These are phyloP conservation scores for Hybognathus amarus DNA, from an alignment of 2,797 vertebrate genomes.

Conservation along the genomic window DNA sequence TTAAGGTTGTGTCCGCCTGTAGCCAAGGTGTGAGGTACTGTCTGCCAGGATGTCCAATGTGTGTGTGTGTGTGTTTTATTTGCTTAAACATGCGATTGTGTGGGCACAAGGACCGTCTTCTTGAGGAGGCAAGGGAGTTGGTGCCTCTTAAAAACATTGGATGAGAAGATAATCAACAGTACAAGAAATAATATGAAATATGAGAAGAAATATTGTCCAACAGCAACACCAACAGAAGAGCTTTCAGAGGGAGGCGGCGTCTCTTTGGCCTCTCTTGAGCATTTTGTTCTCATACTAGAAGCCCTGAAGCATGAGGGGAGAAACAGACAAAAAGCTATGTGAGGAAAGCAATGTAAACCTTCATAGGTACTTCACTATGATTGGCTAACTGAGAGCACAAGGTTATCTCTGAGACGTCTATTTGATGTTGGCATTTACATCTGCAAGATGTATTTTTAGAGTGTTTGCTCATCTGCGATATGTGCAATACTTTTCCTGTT, in stretches of 20 bases:
- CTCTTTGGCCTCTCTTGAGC: conserved; percentile 6
- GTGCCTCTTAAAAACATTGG: neutral
- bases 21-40: conserved; percentile 66
- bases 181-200: neutral
- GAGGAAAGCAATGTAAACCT: neutral
- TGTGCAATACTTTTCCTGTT: too few relatives aligned
- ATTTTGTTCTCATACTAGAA: neutral
- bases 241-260: neutral
- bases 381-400: neutral
- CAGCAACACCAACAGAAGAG: conserved; percentile 11
- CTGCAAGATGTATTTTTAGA: too few relatives aligned
- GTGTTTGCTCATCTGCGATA: too few relatives aligned
- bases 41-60: conserved; percentile 11
- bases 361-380: neutral
- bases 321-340: neutral
- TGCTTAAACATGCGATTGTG: neutral
- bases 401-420: too few relatives aligned
- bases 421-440: too few relatives aligned
- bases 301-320: neutral
- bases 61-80: conserved; percentile 4
- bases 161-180: conserved; percentile 16
- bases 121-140: neutral
- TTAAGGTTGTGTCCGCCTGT: conserved; percentile 78
- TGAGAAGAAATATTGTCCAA: conserved; percentile 7
- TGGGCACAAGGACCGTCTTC: neutral